A percentile compares a stretch with the other conserved stretches of the same genome.
Conservation (phyloP, 2,888 invertebrate species). For the Cacoxenus indagator region DNA sequence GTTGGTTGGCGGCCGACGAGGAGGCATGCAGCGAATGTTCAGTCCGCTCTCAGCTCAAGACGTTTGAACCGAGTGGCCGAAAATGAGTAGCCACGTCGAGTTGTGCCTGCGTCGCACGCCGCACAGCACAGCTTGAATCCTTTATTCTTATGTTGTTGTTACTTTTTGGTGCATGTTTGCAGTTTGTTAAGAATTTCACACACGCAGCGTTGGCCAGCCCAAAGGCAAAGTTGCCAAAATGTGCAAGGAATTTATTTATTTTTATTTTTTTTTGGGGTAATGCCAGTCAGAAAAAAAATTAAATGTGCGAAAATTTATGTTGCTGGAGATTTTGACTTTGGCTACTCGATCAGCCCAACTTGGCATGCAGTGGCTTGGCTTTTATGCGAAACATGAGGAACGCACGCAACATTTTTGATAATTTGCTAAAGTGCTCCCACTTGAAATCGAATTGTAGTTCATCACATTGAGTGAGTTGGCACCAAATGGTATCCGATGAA, state of each 20-base stretch:
- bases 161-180: conserved; percentile 42
- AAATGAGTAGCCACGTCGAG: conserved; percentile 11
- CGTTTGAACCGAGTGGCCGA: background rate
- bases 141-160: conserved; percentile 23
- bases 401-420: background rate
- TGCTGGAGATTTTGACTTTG: conserved; percentile 55
- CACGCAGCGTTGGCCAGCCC: conserved; percentile 7
- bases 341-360: conserved; percentile 47
- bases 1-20: conserved; percentile 23
- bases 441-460: background rate
- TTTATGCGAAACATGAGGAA: background rate
- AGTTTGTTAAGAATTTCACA: conserved; percentile 17
- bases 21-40: conserved; percentile 3
- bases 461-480: background rate
- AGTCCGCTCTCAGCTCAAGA: background rate
- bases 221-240: conserved; percentile 41
- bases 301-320: conserved; percentile 66
- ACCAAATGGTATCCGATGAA: background rate
- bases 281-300: conserved; percentile 34
- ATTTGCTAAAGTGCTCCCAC: conserved; percentile 13
- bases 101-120: conserved; percentile 25
- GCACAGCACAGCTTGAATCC: conserved; percentile 28
- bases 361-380: conserved; percentile 21
- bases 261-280: conserved; percentile 18
- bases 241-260: background rate